A percentile compares a stretch with the other conserved stretches of the same genome.
Conservation (phyloP, 2,797 vertebrate genomes). For the Hybognathus amarus region DNA sequence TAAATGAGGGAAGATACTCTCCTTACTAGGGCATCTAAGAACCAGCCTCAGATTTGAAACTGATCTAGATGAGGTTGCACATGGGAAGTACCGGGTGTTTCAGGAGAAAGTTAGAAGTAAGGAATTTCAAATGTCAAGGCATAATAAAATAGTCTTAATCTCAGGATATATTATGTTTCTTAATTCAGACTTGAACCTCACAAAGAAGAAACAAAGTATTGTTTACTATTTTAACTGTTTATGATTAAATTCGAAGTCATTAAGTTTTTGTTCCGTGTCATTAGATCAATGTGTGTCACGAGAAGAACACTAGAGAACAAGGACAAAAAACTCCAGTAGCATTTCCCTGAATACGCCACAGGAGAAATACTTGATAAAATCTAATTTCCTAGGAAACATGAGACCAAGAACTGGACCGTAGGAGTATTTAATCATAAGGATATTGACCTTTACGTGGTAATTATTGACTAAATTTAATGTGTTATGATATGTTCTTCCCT, state of each 20-base stretch:
- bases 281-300: background rate
- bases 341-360: constrained; percentile 13
- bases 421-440: background rate
- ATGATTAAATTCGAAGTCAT: background rate
- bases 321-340: constrained; percentile 13
- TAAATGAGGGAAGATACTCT: background rate
- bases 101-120: background rate
- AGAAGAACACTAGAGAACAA: background rate
- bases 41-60: background rate
- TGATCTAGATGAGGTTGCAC: background rate
- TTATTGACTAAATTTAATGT: background rate
- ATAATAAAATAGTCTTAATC: background rate
- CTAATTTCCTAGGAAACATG: constrained; percentile 26
- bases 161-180: background rate
- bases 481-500: background rate
- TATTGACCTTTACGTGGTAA: background rate
- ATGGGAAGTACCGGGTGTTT: constrained; percentile 34
- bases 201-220: background rate
- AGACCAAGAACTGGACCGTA: background rate
- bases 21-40: background rate
- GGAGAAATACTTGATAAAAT: constrained; percentile 13
- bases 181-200: background rate
- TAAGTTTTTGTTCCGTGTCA: background rate
- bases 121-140: background rate
- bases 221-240: background rate